Conservation (phyloP, 2,113 vertebrate genomes). For the Menura novaehollandiae region DNA sequence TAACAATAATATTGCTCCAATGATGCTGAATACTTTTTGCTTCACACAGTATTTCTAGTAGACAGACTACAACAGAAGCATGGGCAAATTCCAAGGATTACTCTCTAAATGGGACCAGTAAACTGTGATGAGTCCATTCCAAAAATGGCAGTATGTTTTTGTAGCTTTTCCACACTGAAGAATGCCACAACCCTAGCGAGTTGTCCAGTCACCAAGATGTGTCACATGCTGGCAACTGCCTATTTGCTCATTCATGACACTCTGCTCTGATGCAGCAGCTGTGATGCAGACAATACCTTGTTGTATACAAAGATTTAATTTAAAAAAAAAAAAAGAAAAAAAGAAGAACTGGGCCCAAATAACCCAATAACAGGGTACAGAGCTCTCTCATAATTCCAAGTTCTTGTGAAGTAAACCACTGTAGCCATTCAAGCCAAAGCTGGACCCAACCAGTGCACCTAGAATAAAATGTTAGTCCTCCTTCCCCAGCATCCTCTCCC, state of each 20-base stretch:
- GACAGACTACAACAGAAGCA: slow-evolving; percentile 59
- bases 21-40: slow-evolving; percentile 54
- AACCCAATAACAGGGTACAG: neutral
- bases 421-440: neutral
- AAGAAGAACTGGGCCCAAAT: neutral
- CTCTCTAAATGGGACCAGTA: slow-evolving; percentile 24
- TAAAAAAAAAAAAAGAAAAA: neutral
- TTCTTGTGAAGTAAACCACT: neutral
- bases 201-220: neutral
- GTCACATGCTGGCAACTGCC: neutral
- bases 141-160: neutral
- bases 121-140: slow-evolving; percentile 13
- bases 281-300: neutral
- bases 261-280: neutral
- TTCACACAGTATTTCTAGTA: slow-evolving; percentile 56
- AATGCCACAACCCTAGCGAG: neutral
- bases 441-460: slow-evolving; percentile 22
- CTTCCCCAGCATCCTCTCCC: neutral
- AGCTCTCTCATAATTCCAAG: neutral
- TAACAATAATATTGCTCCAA: slow-evolving; percentile 53
- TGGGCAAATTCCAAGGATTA: slow-evolving; percentile 17
- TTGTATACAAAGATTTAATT: neutral
- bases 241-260: neutral
- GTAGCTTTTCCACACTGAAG: neutral
- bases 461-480: neutral